phyloP scores from a whole-genome alignment of 2,888 invertebrate genomes.

The Stenolophus ochropezus region DNA sequence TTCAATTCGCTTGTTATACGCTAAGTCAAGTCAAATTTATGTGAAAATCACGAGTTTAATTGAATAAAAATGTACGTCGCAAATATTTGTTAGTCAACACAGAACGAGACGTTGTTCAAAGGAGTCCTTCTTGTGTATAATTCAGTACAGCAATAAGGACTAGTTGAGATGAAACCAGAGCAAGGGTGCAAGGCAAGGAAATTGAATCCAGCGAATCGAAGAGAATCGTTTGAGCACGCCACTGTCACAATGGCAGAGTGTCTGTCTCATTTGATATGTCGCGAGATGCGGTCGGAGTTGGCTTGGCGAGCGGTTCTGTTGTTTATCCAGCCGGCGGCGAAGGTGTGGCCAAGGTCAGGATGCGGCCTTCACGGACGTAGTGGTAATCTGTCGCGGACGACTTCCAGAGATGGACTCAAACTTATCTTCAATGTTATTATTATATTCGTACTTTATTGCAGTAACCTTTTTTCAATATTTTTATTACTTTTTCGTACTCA shows the following conservation, averaged over 20 bases:
- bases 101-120: conserved; percentile 4
- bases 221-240: conserved; percentile 33
- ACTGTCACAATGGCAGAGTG: conserved; percentile 2
- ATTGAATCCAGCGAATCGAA: conserved; percentile 54
- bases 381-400: background rate
- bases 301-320: background rate
- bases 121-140: conserved; percentile 41
- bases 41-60: background rate
- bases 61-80: conserved; percentile 11
- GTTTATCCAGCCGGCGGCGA: conserved; percentile 33
- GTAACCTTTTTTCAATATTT: no score
- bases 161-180: conserved; percentile 33
- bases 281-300: conserved; percentile 1
- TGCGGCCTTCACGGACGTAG: conserved; percentile 1
- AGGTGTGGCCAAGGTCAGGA: conserved; percentile 56
- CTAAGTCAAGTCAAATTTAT: background rate
- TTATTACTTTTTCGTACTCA: no score
- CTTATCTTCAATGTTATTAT: background rate
- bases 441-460: background rate
- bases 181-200: conserved; percentile 33
- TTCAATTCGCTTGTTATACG: background rate
- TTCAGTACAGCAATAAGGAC: conserved; percentile 40
- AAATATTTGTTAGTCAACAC: conserved; percentile 20
- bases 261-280: conserved; percentile 49
- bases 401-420: background rate